Base-by-base conservation (phyloP, 1,140 invertebrate species). In the Drosophila navojoa region DNA sequence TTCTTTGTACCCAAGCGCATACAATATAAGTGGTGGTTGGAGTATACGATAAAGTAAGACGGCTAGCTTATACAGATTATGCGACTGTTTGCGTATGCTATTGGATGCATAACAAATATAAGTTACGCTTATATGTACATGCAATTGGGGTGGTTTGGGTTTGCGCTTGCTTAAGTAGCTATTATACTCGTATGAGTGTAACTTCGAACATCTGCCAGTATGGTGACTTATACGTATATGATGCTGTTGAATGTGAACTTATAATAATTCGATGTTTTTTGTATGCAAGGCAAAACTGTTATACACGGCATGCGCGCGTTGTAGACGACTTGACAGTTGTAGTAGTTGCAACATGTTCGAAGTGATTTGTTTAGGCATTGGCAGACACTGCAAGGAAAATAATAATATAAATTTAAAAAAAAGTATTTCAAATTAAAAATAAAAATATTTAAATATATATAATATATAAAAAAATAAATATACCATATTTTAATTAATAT, bases 341-440 rank as follows among this genome's bases (percentile, higher is more conserved):
- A 68, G 29, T 19, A 69, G 66, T 70, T 70, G 71, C 22, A 13
- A 15, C 42, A 13, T n/a, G 71, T 70, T 69, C 50, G 66, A 54
- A 40, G 38, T 1, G 44, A 45, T 11, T 40, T 25, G 4, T 15
- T 42, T 9, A 22, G 9, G 38, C 49, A 50, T 29, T 2, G 19
- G 11, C 47, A 53, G 9, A 9, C 60, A 29, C 35, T 25, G n/a
- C 35, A 32, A 32, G 32, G 6, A 32, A 32, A 32, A 32, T 32
- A 32, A 32, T 9, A 32, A 4, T 11, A 0, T 22, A 22, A 0
- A 10, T 13, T 6, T 45, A 45, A 16, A 47, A 47, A 9, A 32
- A 32, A 32, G 0, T 10, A 32, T 32, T 10, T 7, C n/a, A 32
- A 32, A 32, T 7, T 10, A 29, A 5, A 29, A 29, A 29, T 6